Evolutionary conservation across 2,113 vertebrate genomes (phyloP), one percentile per base, ranked within the genome.

Genomic region (Podarcis raffonei): DNA sequence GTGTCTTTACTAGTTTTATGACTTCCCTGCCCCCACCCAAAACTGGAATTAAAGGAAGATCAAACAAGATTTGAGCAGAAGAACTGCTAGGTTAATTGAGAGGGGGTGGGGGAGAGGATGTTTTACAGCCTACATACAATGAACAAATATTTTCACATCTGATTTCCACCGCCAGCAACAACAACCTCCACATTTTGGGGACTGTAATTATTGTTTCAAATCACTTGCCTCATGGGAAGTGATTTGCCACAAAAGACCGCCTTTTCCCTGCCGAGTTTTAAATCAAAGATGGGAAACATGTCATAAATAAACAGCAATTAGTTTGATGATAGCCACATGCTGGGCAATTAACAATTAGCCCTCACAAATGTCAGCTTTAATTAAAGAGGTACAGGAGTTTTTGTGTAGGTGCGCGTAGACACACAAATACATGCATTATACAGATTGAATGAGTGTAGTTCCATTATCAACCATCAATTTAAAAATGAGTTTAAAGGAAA

Each of bases 381-480:
- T 92, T 42, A 68, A 59, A 83, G 77, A 48, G 57, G 9, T 0
- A 0, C 1, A 5, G 62, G 8, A 2, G 78, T 48, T 74, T 35
- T n/a, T 53, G 74, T 0, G 30, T 25, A n/a, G 22, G 1, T 0
- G 13, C 23, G 2, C 0, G 0, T 2, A n/a, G 0, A 77, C 18
- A 77, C 75, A 39, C 75, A 25, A 5, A 16, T 48, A 79, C 48
- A 27, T 27, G 0, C 18, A 15, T 12, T 7, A 37, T 20, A n/a
- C 59, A 37, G 3, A 2, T 15, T 23, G 22, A 25, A 37, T 59
- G 48, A 6, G 27, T 35, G 69, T 7, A 37, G 32, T 84, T 53
- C 13, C 69, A 16, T 39, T 27, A 8, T 13, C 0, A 53, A 18
- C 42, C 42, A 48, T 69, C 66, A n/a, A 30, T 12, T 48, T 11